phyloP scores from a whole-genome alignment of 1,140 invertebrate species.

The Drosophila saltans region DNA sequence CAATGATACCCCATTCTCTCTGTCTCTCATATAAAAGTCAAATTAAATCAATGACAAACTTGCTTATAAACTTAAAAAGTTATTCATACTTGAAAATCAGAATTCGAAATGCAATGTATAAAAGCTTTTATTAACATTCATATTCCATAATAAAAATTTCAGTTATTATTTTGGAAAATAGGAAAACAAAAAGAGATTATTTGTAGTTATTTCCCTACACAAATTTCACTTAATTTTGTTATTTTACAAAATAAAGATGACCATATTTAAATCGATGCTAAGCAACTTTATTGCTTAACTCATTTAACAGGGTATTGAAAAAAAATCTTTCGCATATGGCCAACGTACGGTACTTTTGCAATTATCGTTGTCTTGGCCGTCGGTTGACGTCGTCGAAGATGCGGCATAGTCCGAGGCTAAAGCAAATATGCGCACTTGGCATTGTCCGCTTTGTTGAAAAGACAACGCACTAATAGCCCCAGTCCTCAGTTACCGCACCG shows the following conservation, averaged over 20 bases:
- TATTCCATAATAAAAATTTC: too few relatives aligned
- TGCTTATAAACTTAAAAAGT: too few relatives aligned
- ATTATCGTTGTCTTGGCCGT: constrained; percentile 74
- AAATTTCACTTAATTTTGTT: too few relatives aligned
- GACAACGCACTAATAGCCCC: constrained; percentile 78
- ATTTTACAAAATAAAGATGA: too few relatives aligned
- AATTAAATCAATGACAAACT: not conserved
- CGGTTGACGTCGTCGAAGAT: constrained; percentile 45
- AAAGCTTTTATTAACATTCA: too few relatives aligned
- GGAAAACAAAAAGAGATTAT: too few relatives aligned
- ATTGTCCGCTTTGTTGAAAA: constrained; percentile 60
- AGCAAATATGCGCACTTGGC: constrained; percentile 79
- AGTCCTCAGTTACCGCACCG: not conserved
- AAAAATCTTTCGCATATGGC: constrained; percentile 73
- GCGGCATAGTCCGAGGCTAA: constrained; percentile 41
- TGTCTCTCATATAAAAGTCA: not conserved
- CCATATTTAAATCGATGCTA: too few relatives aligned
- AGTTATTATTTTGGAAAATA: too few relatives aligned
- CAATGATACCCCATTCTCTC: not conserved
- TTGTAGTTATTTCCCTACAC: too few relatives aligned
- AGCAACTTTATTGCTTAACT: too few relatives aligned
- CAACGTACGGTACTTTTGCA: constrained; percentile 80
- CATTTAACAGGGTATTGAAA: constrained; percentile 11
- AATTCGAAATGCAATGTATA: too few relatives aligned
- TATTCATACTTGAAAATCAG: too few relatives aligned